Percentiles rank a stretch among this genome's conserved stretches.
Evolutionary conservation across 2,797 vertebrate genomes (phyloP).

Genomic region (Typhlichthys eigenmanni): DNA sequence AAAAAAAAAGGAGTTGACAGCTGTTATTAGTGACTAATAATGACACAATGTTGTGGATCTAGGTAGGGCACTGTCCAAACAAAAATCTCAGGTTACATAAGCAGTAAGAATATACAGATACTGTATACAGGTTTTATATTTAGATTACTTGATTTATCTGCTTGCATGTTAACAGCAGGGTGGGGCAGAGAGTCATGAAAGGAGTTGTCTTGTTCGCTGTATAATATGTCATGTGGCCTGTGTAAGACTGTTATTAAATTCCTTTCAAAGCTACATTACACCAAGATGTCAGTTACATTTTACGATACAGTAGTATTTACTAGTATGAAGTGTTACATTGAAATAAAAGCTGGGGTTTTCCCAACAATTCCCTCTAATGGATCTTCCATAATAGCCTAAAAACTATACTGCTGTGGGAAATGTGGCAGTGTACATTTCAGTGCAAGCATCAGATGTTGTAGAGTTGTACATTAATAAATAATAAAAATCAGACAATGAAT

Average conservation of each 20-base stretch:
- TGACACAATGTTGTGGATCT: neutral
- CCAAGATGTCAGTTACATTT: slow-evolving; percentile 43
- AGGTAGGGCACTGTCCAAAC: neutral
- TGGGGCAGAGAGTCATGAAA: slow-evolving; percentile 37
- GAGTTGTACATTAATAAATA: too few relatives aligned
- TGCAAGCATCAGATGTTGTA: too few relatives aligned
- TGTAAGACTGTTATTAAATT: slow-evolving; percentile 26
- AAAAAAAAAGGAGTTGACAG: neutral
- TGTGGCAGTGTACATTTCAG: too few relatives aligned
- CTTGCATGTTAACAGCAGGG: slow-evolving; percentile 13
- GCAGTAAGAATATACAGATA: slow-evolving; percentile 5
- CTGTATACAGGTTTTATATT: neutral
- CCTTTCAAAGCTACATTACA: slow-evolving; percentile 50
- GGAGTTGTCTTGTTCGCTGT: slow-evolving; percentile 24
- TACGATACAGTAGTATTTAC: slow-evolving; percentile 7
- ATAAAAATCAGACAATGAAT: too few relatives aligned
- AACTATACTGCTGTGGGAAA: too few relatives aligned
- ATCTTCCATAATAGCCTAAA: neutral
- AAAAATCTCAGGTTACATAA: neutral
- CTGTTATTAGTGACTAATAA: slow-evolving; percentile 24
- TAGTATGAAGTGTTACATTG: slow-evolving; percentile 6
- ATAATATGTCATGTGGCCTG: slow-evolving; percentile 47
- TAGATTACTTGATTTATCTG: slow-evolving; percentile 6
- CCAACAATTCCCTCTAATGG: neutral
- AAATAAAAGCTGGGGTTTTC: slow-evolving; percentile 1